Base-by-base conservation (phyloP, 1,140 invertebrate species). In the Drosophila kanapiae region DNA sequence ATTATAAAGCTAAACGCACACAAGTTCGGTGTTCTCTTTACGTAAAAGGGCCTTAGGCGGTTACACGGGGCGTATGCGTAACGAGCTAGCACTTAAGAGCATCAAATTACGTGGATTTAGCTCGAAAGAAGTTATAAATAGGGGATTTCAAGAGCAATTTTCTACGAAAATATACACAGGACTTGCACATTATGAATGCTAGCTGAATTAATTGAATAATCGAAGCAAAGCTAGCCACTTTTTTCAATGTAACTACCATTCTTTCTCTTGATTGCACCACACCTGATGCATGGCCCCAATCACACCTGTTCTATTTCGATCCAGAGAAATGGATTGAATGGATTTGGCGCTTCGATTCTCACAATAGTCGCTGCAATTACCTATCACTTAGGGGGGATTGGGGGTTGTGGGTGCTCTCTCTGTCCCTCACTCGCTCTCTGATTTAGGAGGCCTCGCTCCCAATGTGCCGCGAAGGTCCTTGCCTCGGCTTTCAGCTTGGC, bases 361-460 rank as follows among this genome's bases (percentile, higher is more conserved):
- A 33, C 53, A 23, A 13, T 23, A 56, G 58, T 42, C 35, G 61
- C 27, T 61, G 62, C 56, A 62, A 64, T 65, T 65, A 65, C 62
- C 62, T 27, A 64, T 43, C 56, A 37, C 13, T 8, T 23, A 23
- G 10, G 23, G 38, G 18, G 2, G 11, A n/a, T n/a, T n/a, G n/a
- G n/a, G n/a, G n/a, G n/a, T n/a, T n/a, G n/a, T 29, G 33, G 16
- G 60, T 23, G 35, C 33, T 64, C 37, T 23, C 23, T 23, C 23
- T 23, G n/a, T n/a, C n/a, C n/a, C n/a, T n/a, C n/a, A n/a, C 23
- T 23, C 23, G 1, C 23, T 23, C 23, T 23, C 47, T 64, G 65
- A 43, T 51, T 69, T 51, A 69, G 62, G 43, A 56, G 63, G 57
- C 56, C 57, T 45, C 31, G 56, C 72, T 59, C 27, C 37, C 43